phyloP scores from a whole-genome alignment of 2,113 vertebrate genomes.

The Podilymbus podiceps region DNA sequence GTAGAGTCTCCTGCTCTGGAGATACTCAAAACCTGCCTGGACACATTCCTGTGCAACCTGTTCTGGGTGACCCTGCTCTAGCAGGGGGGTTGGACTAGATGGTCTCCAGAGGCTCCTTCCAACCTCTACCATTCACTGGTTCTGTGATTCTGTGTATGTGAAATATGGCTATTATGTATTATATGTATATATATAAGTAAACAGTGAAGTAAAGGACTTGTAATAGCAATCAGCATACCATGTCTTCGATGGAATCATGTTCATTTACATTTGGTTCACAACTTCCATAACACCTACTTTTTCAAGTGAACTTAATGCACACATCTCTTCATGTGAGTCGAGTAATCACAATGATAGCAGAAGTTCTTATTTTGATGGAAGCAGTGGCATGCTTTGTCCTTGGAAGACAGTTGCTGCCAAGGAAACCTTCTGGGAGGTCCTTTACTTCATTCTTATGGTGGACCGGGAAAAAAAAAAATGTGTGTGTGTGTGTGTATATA shows the following conservation, averaged over 20 bases:
- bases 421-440: neutral
- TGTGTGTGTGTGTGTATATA: too few relatives aligned
- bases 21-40: too few relatives aligned
- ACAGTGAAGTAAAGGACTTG: neutral
- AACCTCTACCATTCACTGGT: too few relatives aligned
- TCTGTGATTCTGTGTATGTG: too few relatives aligned
- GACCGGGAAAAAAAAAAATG: neutral
- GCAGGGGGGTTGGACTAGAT: too few relatives aligned
- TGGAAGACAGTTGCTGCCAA: neutral
- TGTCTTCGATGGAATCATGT: neutral
- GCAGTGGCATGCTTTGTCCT: neutral
- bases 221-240: neutral
- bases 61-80: too few relatives aligned
- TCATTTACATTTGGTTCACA: neutral
- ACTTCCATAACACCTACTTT: neutral
- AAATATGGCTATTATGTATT: neutral
- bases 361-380: neutral
- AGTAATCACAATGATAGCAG: neutral
- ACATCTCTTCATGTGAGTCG: neutral
- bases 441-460: neutral
- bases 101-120: too few relatives aligned
- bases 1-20: too few relatives aligned
- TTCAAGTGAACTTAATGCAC: neutral
- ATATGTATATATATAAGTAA: neutral
- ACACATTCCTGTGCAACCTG: too few relatives aligned